phyloP scores from a whole-genome alignment of 1,140 invertebrate genomes.

The Panulirus ornatus region DNA sequence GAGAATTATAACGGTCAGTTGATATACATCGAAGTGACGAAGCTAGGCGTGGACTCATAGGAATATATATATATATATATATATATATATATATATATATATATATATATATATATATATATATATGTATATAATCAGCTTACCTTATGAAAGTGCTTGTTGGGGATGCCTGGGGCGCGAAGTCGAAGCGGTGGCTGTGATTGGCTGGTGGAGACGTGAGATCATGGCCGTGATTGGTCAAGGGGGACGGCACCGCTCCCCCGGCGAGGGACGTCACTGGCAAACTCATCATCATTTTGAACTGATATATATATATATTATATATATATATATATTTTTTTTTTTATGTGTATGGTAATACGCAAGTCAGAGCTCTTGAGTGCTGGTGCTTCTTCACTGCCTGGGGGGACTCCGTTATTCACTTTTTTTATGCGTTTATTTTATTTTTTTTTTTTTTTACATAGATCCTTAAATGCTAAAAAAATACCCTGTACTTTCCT shows the following conservation, averaged over 20 bases:
- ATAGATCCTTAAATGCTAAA: too few relatives aligned
- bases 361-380: too few relatives aligned
- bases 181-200: constrained; percentile 66
- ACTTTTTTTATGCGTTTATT: too few relatives aligned
- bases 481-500: too few relatives aligned
- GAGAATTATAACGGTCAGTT: too few relatives aligned
- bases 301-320: too few relatives aligned
- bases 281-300: constrained; percentile 72
- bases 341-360: neutral
- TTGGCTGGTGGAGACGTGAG: constrained; percentile 58
- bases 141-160: constrained; percentile 60
- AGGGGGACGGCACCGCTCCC: constrained; percentile 47
- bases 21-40: too few relatives aligned
- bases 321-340: too few relatives aligned
- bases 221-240: constrained; percentile 58
- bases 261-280: constrained; percentile 63
- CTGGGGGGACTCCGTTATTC: neutral
- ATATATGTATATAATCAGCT: neutral
- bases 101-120: constrained; percentile 22
- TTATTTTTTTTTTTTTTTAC: too few relatives aligned
- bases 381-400: neutral
- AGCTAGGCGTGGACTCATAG: too few relatives aligned
- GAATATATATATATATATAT: constrained; percentile 51
- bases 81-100: constrained; percentile 55
- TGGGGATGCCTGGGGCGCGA: constrained; percentile 45